phyloP scores from a whole-genome alignment of 2,888 invertebrate genomes.

The Hydraecia micacea region DNA sequence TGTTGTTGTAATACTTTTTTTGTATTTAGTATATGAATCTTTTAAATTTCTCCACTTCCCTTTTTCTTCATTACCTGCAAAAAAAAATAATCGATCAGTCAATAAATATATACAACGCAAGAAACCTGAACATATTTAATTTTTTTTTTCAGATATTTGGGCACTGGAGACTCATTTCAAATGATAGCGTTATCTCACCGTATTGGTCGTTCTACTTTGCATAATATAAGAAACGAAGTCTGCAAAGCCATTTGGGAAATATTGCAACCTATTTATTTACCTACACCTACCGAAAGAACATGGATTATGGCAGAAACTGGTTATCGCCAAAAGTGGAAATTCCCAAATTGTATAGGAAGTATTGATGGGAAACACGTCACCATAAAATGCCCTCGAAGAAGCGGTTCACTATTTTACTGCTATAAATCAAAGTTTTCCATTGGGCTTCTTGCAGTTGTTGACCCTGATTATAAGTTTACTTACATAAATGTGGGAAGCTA shows the following conservation, averaged over 20 bases:
- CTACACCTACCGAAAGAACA: slow-evolving; percentile 1
- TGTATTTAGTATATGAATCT: too few relatives aligned
- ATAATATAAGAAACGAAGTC: slow-evolving; percentile 2
- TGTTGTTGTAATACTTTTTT: too few relatives aligned
- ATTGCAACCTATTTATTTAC: slow-evolving; percentile 1
- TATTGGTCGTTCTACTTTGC: slow-evolving; percentile 2
- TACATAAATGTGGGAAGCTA: too few relatives aligned
- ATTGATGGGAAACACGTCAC: background rate
- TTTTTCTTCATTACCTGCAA: too few relatives aligned
- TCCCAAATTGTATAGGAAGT: slow-evolving; percentile 4
- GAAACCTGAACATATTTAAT: too few relatives aligned
- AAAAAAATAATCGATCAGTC: background rate
- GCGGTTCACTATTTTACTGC: background rate
- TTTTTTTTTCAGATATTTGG: slow-evolving; percentile 1
- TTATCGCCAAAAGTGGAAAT: slow-evolving; percentile 5
- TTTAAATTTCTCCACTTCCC: too few relatives aligned
- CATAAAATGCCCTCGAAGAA: slow-evolving; percentile 5
- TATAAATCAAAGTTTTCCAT: too few relatives aligned
- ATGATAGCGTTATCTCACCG: slow-evolving; percentile 5
- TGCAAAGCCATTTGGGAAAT: slow-evolving; percentile 5
- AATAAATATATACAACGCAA: background rate
- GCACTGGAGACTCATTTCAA: background rate
- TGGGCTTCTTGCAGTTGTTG: too few relatives aligned
- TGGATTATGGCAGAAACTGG: slow-evolving; percentile 4
- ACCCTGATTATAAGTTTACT: too few relatives aligned